Conservation (phyloP, 53 echinoderm and acorn worm species). For the Echinarachnius parma region DNA sequence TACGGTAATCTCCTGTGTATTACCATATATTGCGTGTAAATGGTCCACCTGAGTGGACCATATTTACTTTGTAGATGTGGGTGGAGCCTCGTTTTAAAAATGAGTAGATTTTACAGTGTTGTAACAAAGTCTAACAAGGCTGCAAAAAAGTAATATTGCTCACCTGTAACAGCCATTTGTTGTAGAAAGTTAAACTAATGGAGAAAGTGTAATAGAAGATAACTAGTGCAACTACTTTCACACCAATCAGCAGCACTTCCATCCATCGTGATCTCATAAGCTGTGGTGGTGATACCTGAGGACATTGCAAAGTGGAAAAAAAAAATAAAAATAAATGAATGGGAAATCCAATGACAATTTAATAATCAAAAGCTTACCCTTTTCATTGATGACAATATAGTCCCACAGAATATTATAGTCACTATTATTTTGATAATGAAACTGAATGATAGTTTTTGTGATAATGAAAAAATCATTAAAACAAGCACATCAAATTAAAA, state of each 20-base stretch:
- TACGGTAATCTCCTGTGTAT: too few relatives aligned
- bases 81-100: background rate
- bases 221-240: slow-evolving; percentile 62
- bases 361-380: background rate
- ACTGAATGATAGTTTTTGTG: too few relatives aligned
- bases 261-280: slow-evolving; percentile 58
- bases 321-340: too few relatives aligned
- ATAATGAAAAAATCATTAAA: background rate
- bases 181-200: slow-evolving; percentile 93
- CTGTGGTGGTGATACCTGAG: slow-evolving; percentile 55
- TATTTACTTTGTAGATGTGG: too few relatives aligned
- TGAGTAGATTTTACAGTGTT: background rate
- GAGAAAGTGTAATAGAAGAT: slow-evolving; percentile 92
- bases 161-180: slow-evolving; percentile 92
- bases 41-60: too few relatives aligned
- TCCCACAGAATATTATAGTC: too few relatives aligned
- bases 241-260: slow-evolving; percentile 18
- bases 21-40: too few relatives aligned
- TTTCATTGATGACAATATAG: background rate
- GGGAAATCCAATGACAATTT: background rate
- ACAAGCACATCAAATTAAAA: too few relatives aligned
- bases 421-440: too few relatives aligned
- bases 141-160: too few relatives aligned
- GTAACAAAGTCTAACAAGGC: background rate
- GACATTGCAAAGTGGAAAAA: too few relatives aligned